Evolutionary conservation across 2,113 vertebrate species (phyloP), one percentile per base, ranked within the genome.

Genomic region (Callaeas wilsoni): DNA sequence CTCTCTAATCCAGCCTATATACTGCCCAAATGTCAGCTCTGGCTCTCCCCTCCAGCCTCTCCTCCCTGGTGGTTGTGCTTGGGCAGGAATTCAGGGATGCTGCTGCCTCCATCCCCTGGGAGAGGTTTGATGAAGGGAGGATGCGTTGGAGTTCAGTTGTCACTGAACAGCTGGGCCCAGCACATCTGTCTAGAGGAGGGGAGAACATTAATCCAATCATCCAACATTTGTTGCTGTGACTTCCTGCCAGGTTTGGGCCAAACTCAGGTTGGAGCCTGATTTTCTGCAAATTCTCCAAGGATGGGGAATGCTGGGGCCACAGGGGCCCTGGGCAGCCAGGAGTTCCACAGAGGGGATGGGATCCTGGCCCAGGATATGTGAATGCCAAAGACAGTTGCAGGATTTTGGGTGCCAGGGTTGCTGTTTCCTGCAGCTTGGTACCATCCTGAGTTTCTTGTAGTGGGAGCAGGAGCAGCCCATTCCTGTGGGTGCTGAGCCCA

Each of bases 291-390:
- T 47, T 88, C 80, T 56, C 44, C 71, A 39, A 2, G 2, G 11
- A 55, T 50, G 56, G 23, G 68, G 44, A 56, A 16, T 6, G 4
- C 15, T 62, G 60, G 42, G 46, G 18, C 10, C n/a, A 2, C 2
- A 6, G 26, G 12, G 7, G 63, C 42, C 30, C 33, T 59, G 2
- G 1, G 42, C 35, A 77, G 25, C 27, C 53, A 19, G 44, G 63
- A 3, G 2, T 22, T 70, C 69, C 5, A 1, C 0, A 2, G 47
- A 81, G 42, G 7, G 52, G 3, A 5, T 1, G 2, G 29, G 53
- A 26, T 65, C 42, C 35, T 85, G 50, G 14, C 49, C 47, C 6
- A 5, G 16, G 17, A 16, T 29, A 2, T 12, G 46, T 23, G 50
- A 71, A 50, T 76, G 20, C 18, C 44, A 71, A 35, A 37, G 47